A percentile compares a stretch with the other conserved stretches of the same genome.
These are phyloP conservation scores for Leptarthrus brevirostris DNA, from an alignment of 2,888 invertebrate genomes.

Conservation along the genomic window DNA sequence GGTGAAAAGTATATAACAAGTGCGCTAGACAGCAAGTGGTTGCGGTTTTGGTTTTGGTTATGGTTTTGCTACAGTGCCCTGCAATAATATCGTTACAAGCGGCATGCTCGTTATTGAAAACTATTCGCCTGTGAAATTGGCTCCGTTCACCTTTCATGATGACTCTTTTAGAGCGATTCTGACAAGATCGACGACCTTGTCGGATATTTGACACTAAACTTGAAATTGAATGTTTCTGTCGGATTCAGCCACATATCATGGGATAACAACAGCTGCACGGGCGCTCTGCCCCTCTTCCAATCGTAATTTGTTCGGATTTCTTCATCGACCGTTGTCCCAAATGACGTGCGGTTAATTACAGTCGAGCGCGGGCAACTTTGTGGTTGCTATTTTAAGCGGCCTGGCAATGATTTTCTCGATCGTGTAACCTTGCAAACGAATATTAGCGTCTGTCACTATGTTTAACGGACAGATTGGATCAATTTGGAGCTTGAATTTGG, in stretches of 20 bases:
- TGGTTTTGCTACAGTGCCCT: not conserved
- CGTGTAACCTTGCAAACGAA: not conserved
- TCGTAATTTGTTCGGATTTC: not conserved
- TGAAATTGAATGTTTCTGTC: constrained; percentile 25
- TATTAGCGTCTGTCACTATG: not conserved
- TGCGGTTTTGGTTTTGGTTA: not conserved
- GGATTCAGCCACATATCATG: not conserved
- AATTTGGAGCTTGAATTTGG: not conserved
- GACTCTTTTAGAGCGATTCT: not conserved
- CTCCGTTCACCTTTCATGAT: not conserved
- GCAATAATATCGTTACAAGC: not conserved
- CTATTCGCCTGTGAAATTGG: constrained; percentile 7
- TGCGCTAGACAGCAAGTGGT: not conserved
- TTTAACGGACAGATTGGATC: not conserved
- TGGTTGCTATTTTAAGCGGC: not conserved
- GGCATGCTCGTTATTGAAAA: not conserved
- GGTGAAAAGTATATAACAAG: constrained; percentile 23
- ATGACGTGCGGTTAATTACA: not conserved
- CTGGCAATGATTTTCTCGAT: not conserved
- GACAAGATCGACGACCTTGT: constrained; percentile 24
- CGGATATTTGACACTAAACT: constrained; percentile 28
- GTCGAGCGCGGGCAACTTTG: not conserved
- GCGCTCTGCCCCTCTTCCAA: not conserved
- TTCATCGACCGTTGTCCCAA: not conserved
- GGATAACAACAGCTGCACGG: not conserved